phyloP scores from a whole-genome alignment of 2,113 vertebrate species.

The Pterocles burchelli region DNA sequence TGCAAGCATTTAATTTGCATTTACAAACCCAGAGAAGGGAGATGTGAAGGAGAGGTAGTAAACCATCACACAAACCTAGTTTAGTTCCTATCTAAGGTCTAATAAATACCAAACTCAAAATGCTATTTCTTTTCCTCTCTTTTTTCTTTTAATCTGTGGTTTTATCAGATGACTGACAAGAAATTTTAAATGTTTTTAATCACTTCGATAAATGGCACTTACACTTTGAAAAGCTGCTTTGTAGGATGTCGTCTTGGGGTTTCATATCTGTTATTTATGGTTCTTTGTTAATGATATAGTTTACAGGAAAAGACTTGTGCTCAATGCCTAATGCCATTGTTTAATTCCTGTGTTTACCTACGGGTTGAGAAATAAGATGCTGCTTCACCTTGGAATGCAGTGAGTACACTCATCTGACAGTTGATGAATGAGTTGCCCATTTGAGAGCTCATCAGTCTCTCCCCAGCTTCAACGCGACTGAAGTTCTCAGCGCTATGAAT shows the following conservation, averaged over 20 bases:
- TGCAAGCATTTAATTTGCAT: background rate
- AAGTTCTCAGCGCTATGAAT: background rate
- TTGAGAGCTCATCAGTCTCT: background rate
- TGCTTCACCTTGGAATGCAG: background rate
- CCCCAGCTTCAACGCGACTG: background rate
- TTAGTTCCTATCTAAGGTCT: background rate
- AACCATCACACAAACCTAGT: background rate
- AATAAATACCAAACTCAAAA: background rate
- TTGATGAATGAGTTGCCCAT: background rate
- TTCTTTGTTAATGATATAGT: background rate
- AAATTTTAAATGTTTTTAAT: background rate
- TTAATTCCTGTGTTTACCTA: background rate
- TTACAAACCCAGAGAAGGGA: background rate
- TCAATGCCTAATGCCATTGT: background rate
- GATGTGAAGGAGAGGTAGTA: background rate
- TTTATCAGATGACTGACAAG: background rate
- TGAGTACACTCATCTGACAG: background rate
- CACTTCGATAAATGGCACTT: background rate
- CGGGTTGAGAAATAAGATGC: background rate
- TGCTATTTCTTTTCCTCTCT: background rate
- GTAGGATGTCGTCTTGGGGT: background rate
- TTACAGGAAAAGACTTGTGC: background rate
- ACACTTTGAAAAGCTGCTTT: background rate
- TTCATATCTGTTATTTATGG: background rate
- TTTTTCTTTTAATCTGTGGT: background rate